phyloP scores from a whole-genome alignment of 2,888 invertebrate species.

The Drosophila testacea region DNA sequence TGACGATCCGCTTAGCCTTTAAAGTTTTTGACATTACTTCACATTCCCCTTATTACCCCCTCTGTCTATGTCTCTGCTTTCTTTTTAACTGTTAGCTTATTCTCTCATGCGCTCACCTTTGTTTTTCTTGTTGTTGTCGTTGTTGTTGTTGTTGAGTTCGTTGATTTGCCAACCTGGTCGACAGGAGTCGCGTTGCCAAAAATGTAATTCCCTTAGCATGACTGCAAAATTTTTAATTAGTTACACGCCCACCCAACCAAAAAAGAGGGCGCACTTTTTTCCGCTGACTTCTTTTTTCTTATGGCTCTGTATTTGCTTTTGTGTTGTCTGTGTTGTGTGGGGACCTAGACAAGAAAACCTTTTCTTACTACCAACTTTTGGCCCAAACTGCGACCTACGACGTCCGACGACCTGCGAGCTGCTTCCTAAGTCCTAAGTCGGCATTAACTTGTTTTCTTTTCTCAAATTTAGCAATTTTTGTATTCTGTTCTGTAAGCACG shows the following conservation, averaged over 20 bases:
- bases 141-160: constrained; percentile 56
- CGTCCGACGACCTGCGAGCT: neutral
- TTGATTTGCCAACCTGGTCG: constrained; percentile 74
- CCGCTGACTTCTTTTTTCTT: constrained; percentile 13
- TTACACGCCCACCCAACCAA: constrained; percentile 47
- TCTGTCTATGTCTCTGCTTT: neutral
- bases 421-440: constrained; percentile 47
- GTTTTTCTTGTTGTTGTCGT: neutral
- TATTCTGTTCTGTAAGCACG: constrained; percentile 49
- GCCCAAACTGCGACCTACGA: constrained; percentile 4
- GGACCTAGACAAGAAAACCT: constrained; percentile 30
- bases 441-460: constrained; percentile 74
- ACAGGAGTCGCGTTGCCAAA: constrained; percentile 57
- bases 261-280: constrained; percentile 21
- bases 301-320: neutral
- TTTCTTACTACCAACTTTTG: constrained; percentile 36
- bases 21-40: constrained; percentile 61
- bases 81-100: constrained; percentile 33
- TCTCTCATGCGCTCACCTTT: constrained; percentile 17
- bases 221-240: constrained; percentile 79
- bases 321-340: constrained; percentile 17
- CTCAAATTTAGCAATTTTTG: constrained; percentile 68
- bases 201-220: constrained; percentile 78
- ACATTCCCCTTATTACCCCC: neutral
- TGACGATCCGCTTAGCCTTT: constrained; percentile 63